Evolutionary conservation across 1,140 invertebrate species (phyloP).

Genomic region (Drosophila dunni): DNA sequence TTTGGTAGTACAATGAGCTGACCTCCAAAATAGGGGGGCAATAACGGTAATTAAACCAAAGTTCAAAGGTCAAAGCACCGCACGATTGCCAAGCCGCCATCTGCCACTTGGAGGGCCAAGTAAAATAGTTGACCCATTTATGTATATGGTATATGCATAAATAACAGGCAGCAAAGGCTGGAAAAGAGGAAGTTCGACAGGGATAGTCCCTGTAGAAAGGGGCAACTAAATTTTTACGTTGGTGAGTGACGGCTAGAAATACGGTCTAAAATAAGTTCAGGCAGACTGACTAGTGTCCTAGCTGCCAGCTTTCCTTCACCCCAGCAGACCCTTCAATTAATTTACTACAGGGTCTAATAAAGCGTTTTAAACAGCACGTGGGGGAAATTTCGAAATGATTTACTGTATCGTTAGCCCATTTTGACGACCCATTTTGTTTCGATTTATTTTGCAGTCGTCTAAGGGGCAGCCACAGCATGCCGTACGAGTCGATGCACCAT

Average conservation of each 20-base stretch:
- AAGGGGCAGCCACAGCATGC: conserved; percentile 77
- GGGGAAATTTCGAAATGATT: conserved; percentile 23
- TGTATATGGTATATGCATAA: conserved; percentile 45
- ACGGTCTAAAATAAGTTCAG: too few relatives aligned
- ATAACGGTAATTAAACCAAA: conserved; percentile 73
- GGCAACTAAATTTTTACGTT: too few relatives aligned
- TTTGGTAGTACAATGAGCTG: neutral
- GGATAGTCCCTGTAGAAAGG: too few relatives aligned
- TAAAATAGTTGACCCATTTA: conserved; percentile 69
- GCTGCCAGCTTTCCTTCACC: too few relatives aligned
- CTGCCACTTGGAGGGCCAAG: conserved; percentile 12
- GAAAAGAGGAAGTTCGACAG: neutral
- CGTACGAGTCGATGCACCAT: conserved; percentile 83
- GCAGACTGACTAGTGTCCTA: too few relatives aligned
- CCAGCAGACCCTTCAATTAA: too few relatives aligned
- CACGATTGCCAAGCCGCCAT: conserved; percentile 28
- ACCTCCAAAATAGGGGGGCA: conserved; percentile 28
- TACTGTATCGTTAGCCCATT: conserved; percentile 7
- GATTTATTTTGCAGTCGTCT: conserved; percentile 61
- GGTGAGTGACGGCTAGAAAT: too few relatives aligned
- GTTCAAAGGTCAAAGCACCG: conserved; percentile 77
- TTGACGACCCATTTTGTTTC: conserved; percentile 10
- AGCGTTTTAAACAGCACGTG: conserved; percentile 8
- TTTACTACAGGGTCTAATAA: too few relatives aligned
- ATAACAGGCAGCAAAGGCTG: conserved; percentile 51